phyloP scores from a whole-genome alignment of 2,888 invertebrate species.

The Drosophila multiciliata region DNA sequence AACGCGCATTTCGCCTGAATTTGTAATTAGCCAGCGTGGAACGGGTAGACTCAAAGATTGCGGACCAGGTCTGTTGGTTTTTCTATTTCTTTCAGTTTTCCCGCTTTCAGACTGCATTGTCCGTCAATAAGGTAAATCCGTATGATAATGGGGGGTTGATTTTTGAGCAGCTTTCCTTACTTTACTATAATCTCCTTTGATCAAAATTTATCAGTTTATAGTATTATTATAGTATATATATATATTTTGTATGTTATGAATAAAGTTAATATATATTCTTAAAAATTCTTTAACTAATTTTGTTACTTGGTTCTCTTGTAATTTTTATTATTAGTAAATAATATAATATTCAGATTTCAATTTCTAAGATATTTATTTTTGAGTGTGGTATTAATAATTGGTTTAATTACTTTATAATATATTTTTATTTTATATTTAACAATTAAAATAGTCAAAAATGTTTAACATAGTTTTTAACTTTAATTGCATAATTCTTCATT shows the following conservation, averaged over 20 bases:
- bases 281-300: neutral
- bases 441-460: neutral
- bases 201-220: neutral
- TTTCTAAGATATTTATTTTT: neutral
- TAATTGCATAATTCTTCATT: neutral
- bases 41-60: slow-evolving; percentile 31
- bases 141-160: slow-evolving; percentile 7
- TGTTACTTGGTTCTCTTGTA: neutral
- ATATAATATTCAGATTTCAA: no score
- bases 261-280: neutral
- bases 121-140: neutral
- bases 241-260: neutral
- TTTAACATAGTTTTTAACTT: neutral
- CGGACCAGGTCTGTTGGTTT: slow-evolving; percentile 37
- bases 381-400: no score
- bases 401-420: neutral
- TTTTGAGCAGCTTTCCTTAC: neutral
- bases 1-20: slow-evolving; percentile 60
- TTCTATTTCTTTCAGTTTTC: slow-evolving; percentile 3
- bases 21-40: slow-evolving; percentile 62
- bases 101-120: slow-evolving; percentile 19
- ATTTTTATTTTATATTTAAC: neutral
- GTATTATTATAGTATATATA: no score
- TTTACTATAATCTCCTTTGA: neutral
- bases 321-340: neutral